Conservation (phyloP, 1,140 invertebrate species). For the Metaphire vulgaris region DNA sequence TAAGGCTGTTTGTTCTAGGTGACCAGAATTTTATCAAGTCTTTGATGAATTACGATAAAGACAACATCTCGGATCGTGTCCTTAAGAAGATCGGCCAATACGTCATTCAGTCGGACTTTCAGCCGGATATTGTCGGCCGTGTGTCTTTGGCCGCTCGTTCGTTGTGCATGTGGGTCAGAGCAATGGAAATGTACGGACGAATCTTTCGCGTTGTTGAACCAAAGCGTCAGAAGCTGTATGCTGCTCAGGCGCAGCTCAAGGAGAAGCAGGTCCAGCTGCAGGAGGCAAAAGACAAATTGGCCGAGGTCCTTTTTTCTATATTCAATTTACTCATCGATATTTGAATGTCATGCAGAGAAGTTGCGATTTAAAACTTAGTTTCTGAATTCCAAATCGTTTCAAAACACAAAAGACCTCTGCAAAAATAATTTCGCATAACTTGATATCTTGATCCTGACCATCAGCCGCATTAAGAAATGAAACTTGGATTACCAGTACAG, state of each 20-base stretch:
- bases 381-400: no score
- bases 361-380: no score
- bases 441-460: no score
- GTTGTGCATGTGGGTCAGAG: slow-evolving; percentile 79
- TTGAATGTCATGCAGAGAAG: no score
- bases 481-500: no score
- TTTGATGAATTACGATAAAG: slow-evolving; percentile 76
- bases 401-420: no score
- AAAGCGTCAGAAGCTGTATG: slow-evolving; percentile 68
- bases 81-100: slow-evolving; percentile 72
- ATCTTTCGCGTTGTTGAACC: slow-evolving; percentile 76
- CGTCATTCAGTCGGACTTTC: slow-evolving; percentile 72
- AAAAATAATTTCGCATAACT: no score
- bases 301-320: slow-evolving; percentile 45
- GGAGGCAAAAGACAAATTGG: slow-evolving; percentile 67
- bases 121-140: slow-evolving; percentile 66
- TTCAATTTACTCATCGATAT: background rate
- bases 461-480: no score
- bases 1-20: slow-evolving; percentile 41
- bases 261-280: slow-evolving; percentile 70
- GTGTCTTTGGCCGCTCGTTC: slow-evolving; percentile 69
- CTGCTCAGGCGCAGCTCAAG: slow-evolving; percentile 62
- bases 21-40: slow-evolving; percentile 56
- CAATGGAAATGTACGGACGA: slow-evolving; percentile 80
- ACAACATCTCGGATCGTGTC: slow-evolving; percentile 73